A percentile compares a stretch with the other conserved stretches of the same genome.
phyloP scores from a whole-genome alignment of 1,140 invertebrate species.

The Orius insidiosus region DNA sequence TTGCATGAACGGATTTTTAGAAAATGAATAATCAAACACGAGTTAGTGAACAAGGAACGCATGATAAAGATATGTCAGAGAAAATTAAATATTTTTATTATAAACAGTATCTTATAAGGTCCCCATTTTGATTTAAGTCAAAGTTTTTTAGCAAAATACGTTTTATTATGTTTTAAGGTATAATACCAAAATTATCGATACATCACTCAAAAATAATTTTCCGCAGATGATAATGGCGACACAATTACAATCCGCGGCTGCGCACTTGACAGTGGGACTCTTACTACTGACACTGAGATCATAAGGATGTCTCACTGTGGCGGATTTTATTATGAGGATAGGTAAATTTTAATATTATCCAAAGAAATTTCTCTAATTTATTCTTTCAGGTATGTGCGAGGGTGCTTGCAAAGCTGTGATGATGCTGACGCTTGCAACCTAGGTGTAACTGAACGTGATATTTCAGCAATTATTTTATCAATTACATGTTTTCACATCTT shows the following conservation, averaged over 20 bases:
- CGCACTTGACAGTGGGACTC: constrained; percentile 78
- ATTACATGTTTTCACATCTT: not conserved
- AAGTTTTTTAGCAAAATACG: no score
- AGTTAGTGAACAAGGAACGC: no score
- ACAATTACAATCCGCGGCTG: constrained; percentile 68
- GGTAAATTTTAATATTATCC: constrained; percentile 31
- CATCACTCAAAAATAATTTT: constrained; percentile 5
- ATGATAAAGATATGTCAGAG: no score
- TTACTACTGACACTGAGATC: constrained; percentile 83
- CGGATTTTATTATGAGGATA: constrained; percentile 68
- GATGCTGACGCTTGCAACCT: constrained; percentile 70
- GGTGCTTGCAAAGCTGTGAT: constrained; percentile 73
- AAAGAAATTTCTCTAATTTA: constrained; percentile 15
- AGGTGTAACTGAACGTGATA: constrained; percentile 5
- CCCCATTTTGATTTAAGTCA: no score
- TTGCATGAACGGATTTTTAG: no score
- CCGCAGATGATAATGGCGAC: constrained; percentile 56
- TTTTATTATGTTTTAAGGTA: no score
- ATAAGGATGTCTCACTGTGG: constrained; percentile 88
- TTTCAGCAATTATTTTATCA: constrained; percentile 6
- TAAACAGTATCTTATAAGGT: no score
- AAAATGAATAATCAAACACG: no score
- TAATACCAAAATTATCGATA: no score
- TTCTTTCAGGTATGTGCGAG: constrained; percentile 61
- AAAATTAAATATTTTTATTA: no score